Evolutionary conservation across 1,140 invertebrate genomes (phyloP).

Genomic region (Lepidurus couesii): DNA sequence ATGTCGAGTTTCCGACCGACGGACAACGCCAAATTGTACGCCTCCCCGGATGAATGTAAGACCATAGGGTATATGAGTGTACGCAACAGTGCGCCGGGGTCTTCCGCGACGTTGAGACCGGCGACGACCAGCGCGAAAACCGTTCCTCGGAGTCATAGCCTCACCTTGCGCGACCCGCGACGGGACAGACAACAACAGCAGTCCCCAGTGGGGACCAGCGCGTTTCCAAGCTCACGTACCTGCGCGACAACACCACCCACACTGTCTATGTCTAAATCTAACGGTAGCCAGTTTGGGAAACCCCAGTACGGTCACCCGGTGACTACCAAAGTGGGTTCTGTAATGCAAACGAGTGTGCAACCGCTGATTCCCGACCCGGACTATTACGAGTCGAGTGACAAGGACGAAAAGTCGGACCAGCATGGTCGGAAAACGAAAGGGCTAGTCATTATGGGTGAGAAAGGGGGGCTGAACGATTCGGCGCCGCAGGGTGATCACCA

Average conservation of each 20-base stretch:
- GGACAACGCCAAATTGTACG: constrained; percentile 78
- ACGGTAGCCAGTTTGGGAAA: background rate
- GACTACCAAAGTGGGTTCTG: background rate
- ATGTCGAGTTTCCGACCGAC: constrained; percentile 76
- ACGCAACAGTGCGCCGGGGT: constrained; percentile 46
- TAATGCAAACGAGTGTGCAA: constrained; percentile 29
- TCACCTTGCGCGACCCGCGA: constrained; percentile 37
- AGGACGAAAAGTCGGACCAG: constrained; percentile 35
- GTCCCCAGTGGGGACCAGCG: no score
- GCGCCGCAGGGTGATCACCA: constrained; percentile 36
- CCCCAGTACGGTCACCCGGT: constrained; percentile 20
- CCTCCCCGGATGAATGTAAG: constrained; percentile 75
- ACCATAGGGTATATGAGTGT: constrained; percentile 63
- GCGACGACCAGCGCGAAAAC: constrained; percentile 35
- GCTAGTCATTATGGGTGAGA: background rate
- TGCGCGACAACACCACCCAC: background rate
- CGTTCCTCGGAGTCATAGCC: constrained; percentile 47
- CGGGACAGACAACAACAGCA: constrained; percentile 25
- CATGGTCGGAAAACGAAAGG: constrained; percentile 26
- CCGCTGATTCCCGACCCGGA: constrained; percentile 84
- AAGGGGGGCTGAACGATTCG: constrained; percentile 31
- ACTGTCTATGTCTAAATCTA: background rate
- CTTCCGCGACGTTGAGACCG: constrained; percentile 44
- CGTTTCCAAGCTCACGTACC: background rate
- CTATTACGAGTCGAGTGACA: constrained; percentile 55